Evolutionary conservation across 2,888 invertebrate species (phyloP).

Genomic region (Lypha dubia): DNA sequence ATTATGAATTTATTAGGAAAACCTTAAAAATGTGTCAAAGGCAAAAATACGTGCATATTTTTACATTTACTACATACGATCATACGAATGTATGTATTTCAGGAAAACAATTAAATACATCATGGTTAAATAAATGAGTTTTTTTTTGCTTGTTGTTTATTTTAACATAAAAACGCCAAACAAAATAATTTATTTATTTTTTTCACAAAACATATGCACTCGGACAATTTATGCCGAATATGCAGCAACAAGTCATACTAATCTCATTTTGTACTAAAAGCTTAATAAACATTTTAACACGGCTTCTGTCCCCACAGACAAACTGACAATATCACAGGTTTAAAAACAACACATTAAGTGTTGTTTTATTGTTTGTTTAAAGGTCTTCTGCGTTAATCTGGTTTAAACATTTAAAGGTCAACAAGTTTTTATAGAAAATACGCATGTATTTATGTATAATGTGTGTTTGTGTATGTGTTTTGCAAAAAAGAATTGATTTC

Average conservation of each 20-base stretch:
- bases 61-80: background rate
- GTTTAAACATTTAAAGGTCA: constrained; percentile 39
- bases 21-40: constrained; percentile 38
- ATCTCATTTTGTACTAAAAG: background rate
- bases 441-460: too few species aligned
- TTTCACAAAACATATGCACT: background rate
- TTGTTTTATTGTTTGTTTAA: constrained; percentile 3
- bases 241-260: constrained; percentile 33
- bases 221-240: constrained; percentile 4
- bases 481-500: background rate
- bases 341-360: background rate
- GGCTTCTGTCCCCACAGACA: background rate
- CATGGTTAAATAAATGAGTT: constrained; percentile 50
- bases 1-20: constrained; percentile 41
- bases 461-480: background rate
- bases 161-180: constrained; percentile 26
- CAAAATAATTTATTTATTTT: constrained; percentile 9
- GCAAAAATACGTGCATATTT: constrained; percentile 9
- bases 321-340: constrained; percentile 9
- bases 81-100: background rate
- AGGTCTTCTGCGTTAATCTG: constrained; percentile 7
- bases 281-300: background rate
- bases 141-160: constrained; percentile 22
- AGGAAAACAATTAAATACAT: constrained; percentile 60
- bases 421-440: constrained; percentile 6